Evolutionary conservation across 2,113 vertebrate genomes (phyloP).

Genomic region (Corydoras maculifer): DNA sequence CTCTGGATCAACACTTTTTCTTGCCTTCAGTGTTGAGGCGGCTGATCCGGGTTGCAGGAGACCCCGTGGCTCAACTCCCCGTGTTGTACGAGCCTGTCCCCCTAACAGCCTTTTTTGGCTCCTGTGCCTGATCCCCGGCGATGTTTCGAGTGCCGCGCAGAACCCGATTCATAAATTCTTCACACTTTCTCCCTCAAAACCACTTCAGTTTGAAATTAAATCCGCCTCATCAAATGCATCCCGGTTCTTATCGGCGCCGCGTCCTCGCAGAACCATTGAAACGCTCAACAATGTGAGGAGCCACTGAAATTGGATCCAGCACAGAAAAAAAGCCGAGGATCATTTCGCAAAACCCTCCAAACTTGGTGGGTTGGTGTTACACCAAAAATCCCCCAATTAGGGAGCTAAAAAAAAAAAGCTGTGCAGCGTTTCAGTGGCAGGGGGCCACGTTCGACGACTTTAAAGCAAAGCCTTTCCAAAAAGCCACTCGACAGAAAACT

Average conservation of each 20-base stretch:
- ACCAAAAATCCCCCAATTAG: too few species aligned
- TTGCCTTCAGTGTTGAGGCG: constrained; percentile 36
- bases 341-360: constrained; percentile 6
- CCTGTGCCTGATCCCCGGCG: constrained; percentile 10
- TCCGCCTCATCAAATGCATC: constrained; percentile 24
- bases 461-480: too few species aligned
- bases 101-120: constrained; percentile 7
- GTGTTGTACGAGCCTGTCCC: constrained; percentile 9
- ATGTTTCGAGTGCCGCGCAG: not conserved
- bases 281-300: constrained; percentile 15
- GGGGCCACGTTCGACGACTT: too few species aligned
- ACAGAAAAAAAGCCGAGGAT: constrained; percentile 7
- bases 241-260: constrained; percentile 10
- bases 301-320: constrained; percentile 6
- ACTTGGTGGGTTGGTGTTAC: too few species aligned
- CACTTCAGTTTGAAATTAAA: constrained; percentile 23
- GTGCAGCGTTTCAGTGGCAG: too few species aligned
- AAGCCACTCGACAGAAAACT: too few species aligned
- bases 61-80: constrained; percentile 26
- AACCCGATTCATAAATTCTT: constrained; percentile 26
- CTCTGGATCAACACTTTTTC: constrained; percentile 40
- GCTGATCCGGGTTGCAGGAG: constrained; percentile 22
- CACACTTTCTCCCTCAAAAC: constrained; percentile 4
- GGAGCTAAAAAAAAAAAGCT: too few species aligned
- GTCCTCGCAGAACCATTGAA: not conserved